These are phyloP conservation scores for Raja brachyura DNA, from an alignment of 2,113 vertebrate species.

Conservation along the genomic window DNA sequence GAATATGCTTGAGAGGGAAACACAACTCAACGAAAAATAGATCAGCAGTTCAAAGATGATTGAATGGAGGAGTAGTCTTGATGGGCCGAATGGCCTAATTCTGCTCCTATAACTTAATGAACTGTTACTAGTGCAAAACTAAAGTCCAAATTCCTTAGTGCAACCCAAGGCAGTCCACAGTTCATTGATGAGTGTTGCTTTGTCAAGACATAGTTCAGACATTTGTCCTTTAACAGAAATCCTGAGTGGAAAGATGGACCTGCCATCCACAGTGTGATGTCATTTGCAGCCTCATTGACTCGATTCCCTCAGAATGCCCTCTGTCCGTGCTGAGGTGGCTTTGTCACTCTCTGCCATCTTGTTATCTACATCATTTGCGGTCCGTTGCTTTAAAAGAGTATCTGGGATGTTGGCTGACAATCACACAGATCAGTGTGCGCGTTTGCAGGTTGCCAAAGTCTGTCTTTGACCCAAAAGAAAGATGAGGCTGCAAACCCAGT, in stretches of 20 bases:
- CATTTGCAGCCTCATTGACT: neutral
- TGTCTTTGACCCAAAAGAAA: neutral
- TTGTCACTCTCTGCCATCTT: neutral
- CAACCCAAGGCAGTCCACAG: no score
- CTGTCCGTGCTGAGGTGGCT: neutral
- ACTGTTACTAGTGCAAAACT: no score
- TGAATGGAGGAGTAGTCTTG: no score
- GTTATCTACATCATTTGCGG: slow-evolving; percentile 34
- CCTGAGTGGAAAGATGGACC: neutral
- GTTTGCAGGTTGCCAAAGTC: slow-evolving; percentile 1
- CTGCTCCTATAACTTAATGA: no score
- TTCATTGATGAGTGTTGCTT: no score
- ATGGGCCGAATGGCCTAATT: no score
- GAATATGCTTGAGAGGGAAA: no score
- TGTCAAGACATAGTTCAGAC: neutral
- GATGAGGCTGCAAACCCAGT: neutral
- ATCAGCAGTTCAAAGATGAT: no score
- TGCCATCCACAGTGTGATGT: neutral
- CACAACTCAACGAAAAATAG: no score
- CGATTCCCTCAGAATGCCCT: slow-evolving; percentile 18
- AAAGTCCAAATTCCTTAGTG: no score
- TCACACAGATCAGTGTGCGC: neutral
- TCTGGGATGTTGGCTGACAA: neutral
- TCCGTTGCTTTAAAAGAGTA: slow-evolving; percentile 11
- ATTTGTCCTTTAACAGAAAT: neutral